Percentiles rank a stretch among this genome's conserved stretches.
phyloP scores from a whole-genome alignment of 2,113 vertebrate genomes.

The Acrocephalus arundinaceus region DNA sequence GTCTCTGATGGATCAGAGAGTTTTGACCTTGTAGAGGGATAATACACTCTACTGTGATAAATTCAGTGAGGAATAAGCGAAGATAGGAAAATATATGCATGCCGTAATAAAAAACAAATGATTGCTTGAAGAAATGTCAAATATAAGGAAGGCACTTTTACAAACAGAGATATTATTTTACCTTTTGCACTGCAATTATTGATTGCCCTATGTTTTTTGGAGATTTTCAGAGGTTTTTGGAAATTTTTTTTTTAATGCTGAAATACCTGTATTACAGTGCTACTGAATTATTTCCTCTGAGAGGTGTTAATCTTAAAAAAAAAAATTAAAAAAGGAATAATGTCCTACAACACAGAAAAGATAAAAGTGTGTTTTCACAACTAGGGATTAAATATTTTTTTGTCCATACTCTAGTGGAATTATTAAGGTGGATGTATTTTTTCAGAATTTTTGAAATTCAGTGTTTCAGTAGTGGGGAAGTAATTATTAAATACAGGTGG shows the following conservation, averaged over 20 bases:
- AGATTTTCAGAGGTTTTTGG: neutral
- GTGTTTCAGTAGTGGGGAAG: neutral
- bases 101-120: neutral
- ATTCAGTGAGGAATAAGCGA: neutral
- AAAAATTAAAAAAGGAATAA: neutral
- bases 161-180: neutral
- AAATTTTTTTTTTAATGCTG: neutral
- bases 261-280: neutral
- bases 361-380: neutral
- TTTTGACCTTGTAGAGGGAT: neutral
- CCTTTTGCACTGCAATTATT: neutral
- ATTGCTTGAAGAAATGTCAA: neutral
- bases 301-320: neutral
- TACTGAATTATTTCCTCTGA: neutral
- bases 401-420: neutral
- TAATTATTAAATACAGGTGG: neutral
- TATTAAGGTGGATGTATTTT: neutral
- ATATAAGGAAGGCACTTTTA: neutral
- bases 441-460: neutral
- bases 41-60: neutral
- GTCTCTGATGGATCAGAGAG: neutral
- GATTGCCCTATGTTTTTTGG: neutral
- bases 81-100: neutral
- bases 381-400: neutral
- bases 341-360: neutral